Base-by-base conservation (phyloP, 1,140 invertebrate species). In the Wiebesia pumilae region DNA sequence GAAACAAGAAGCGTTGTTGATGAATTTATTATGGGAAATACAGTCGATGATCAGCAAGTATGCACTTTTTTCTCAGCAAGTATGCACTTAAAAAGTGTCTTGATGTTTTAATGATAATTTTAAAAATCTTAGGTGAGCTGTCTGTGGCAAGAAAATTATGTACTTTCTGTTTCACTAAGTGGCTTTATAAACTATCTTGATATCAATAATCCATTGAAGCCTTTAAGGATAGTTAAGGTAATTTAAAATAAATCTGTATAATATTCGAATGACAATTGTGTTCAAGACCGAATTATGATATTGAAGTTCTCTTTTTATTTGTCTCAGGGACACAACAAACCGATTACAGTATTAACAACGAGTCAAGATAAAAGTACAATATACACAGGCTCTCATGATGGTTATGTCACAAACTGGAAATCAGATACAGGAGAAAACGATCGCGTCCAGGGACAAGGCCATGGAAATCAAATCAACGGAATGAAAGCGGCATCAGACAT, bases 171-270 rank as follows among this genome's bases (percentile, higher is more conserved):
- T 24, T 99, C 98, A 0, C 94, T 99, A 27, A 97, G 97, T 90
- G 99, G 99, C 24, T 98, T 98, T 90, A 98, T 99, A 89, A 99
- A 97, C 93, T 99, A 99, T 94, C 94, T 99, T 84, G 98, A 99
- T 92, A 94, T 97, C 2, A 96, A 98, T 88, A 97, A 98, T 94
- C 97, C 98, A 9, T 91, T 94, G 6, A 97, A 97, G 90, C 98
- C 98, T 2, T 91, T 96, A n/a, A 96, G 97, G 87, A 95, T 99
- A 89, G 93, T 99, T 79, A 98, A 98, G 94, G 96, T 96, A 92
- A 89, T 73, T 0, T 43, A 75, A 75, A 75, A 75, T 35, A 35
- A 71, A 16, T 33, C 65, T 67, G n/a, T 30, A 54, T 2, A 54
- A 54, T 54, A 54, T 54, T 54, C 19, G 51, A 10, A 16, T 19